Evolutionary conservation across 2,797 vertebrate species (phyloP).

Genomic region (Antennarius maculatus): DNA sequence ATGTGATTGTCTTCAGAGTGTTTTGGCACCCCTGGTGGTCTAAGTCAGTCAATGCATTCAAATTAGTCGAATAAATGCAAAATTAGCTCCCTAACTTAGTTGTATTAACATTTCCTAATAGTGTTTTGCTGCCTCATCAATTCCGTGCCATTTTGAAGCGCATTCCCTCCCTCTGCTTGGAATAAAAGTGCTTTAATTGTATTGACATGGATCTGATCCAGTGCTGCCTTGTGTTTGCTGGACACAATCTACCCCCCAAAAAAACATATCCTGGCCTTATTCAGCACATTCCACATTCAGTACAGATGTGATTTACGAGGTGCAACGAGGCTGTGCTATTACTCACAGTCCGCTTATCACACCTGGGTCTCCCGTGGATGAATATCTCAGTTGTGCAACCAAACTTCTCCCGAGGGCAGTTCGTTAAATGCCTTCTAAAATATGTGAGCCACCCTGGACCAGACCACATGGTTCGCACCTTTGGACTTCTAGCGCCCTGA

Average conservation of each 20-base stretch:
- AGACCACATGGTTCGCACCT: constrained; percentile 40
- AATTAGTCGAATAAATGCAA: too few species aligned
- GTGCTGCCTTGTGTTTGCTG: not conserved
- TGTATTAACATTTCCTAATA: too few species aligned
- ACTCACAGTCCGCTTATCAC: constrained; percentile 68
- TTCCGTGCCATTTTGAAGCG: too few species aligned
- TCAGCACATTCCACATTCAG: constrained; percentile 30
- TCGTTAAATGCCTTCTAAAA: constrained; percentile 10
- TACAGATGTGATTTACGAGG: constrained; percentile 49
- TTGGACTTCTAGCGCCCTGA: constrained; percentile 47
- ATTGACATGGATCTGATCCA: constrained; percentile 2
- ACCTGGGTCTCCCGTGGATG: constrained; percentile 65
- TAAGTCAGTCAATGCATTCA: too few species aligned
- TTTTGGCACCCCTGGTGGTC: too few species aligned
- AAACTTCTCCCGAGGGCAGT: constrained; percentile 51
- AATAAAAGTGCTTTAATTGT: not conserved
- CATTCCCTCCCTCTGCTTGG: too few species aligned
- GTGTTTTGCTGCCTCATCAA: too few species aligned
- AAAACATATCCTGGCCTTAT: constrained; percentile 10
- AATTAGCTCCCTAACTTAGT: too few species aligned
- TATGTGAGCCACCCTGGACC: constrained; percentile 47
- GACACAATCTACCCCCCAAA: constrained; percentile 1
- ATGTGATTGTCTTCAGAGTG: too few species aligned
- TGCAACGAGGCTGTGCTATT: constrained; percentile 44
- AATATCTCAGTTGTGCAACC: constrained; percentile 50